Evolutionary conservation across 2,888 invertebrate species (phyloP).

Genomic region (Hanleya hanleyi): DNA sequence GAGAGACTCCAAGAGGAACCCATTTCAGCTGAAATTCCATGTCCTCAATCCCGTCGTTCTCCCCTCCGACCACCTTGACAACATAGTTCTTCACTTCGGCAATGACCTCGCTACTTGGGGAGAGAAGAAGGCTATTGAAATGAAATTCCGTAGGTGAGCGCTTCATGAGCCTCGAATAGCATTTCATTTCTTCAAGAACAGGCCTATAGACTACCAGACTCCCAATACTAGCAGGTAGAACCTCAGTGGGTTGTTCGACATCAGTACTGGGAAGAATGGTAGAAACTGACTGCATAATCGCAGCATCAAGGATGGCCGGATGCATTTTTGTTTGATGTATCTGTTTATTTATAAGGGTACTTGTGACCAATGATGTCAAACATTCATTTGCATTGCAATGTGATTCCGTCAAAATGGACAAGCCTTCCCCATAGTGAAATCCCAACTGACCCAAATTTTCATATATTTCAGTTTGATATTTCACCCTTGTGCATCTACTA

Average conservation of each 20-base stretch:
- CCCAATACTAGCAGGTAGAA: slow-evolving; percentile 41
- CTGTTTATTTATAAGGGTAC: slow-evolving; percentile 34
- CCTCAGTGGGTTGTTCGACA: slow-evolving; percentile 23
- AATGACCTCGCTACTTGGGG: slow-evolving; percentile 41
- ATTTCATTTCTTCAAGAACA: slow-evolving; percentile 40
- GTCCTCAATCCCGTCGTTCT: not conserved
- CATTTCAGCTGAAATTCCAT: not conserved
- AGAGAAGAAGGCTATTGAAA: slow-evolving; percentile 42
- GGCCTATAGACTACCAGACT: slow-evolving; percentile 34
- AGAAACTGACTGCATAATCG: slow-evolving; percentile 44
- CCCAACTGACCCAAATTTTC: slow-evolving; percentile 23
- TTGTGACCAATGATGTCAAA: slow-evolving; percentile 37
- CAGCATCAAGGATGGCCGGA: slow-evolving; percentile 46
- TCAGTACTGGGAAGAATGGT: slow-evolving; percentile 13
- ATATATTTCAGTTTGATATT: slow-evolving; percentile 20
- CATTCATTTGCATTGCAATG: slow-evolving; percentile 30
- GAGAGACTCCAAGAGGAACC: not conserved
- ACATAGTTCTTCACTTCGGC: slow-evolving; percentile 45
- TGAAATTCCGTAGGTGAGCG: slow-evolving; percentile 22
- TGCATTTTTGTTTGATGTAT: slow-evolving; percentile 39
- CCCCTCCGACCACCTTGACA: slow-evolving; percentile 9
- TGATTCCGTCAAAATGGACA: not conserved
- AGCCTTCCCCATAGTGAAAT: slow-evolving; percentile 34
- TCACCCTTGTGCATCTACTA: not conserved
- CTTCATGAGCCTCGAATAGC: slow-evolving; percentile 33